These are phyloP conservation scores for Tipula unca DNA, from an alignment of 2,888 invertebrate species.

Conservation along the genomic window DNA sequence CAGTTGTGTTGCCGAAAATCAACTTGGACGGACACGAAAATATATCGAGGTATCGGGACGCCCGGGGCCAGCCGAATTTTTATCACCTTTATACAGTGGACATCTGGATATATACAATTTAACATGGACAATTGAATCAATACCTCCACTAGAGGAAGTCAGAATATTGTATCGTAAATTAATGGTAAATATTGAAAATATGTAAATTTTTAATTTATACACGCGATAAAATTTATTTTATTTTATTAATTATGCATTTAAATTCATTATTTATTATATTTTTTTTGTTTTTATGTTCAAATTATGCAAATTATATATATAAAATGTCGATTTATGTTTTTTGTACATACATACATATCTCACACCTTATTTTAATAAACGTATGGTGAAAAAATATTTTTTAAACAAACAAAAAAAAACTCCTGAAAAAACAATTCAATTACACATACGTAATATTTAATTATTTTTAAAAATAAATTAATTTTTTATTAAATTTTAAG, in stretches of 20 bases:
- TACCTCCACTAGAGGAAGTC: conserved; percentile 54
- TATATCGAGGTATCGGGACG: conserved; percentile 56
- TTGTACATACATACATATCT: too few relatives aligned
- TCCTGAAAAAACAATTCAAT: not conserved
- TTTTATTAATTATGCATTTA: not conserved
- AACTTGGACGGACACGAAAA: conserved; percentile 46
- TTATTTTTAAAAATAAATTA: not conserved
- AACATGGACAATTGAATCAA: conserved; percentile 58
- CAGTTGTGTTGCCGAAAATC: conserved; percentile 48
- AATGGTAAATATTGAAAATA: conserved; percentile 43
- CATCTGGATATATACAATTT: conserved; percentile 54
- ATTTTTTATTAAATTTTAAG: not conserved
- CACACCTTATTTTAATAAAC: not conserved
- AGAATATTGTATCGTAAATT: conserved; percentile 53
- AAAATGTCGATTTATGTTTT: conserved; percentile 17
- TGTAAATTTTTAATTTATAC: not conserved
- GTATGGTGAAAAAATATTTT: not conserved
- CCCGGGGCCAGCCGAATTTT: conserved; percentile 54
- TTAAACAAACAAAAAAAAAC: too few relatives aligned
- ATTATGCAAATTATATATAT: not conserved
- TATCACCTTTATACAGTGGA: conserved; percentile 51
- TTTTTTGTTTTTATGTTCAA: not conserved
- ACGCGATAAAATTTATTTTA: conserved; percentile 2
- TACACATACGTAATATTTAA: not conserved
- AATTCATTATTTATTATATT: not conserved